Evolutionary conservation across 2,113 vertebrate genomes (phyloP).

Genomic region (Mormyrus iriodes): DNA sequence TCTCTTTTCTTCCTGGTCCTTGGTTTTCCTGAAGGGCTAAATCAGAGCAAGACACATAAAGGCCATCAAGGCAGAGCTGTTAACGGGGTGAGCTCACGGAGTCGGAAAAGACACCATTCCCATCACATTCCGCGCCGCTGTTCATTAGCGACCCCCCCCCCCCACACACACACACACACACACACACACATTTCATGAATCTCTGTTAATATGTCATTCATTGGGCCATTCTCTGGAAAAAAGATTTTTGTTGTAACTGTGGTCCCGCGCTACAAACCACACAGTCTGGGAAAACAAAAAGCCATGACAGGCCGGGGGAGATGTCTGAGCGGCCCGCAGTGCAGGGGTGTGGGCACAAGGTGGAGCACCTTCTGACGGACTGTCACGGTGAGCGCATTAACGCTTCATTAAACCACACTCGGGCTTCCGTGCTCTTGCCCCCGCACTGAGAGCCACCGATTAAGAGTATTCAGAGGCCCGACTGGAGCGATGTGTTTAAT

Average conservation of each 20-base stretch:
- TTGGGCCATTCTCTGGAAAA: conserved; percentile 5
- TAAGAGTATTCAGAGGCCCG: neutral
- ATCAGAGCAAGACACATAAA: conserved; percentile 15
- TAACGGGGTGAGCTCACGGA: conserved; percentile 12
- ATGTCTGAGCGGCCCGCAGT: neutral
- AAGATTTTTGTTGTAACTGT: neutral
- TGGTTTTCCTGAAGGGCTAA: conserved; percentile 20
- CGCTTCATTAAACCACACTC: conserved; percentile 16
- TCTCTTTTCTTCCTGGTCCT: conserved; percentile 4
- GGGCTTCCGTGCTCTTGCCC: neutral
- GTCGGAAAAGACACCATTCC: conserved; percentile 8
- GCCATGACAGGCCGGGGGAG: neutral
- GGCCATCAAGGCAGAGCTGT: neutral
- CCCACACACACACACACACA: too few relatives aligned
- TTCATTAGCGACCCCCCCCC: conserved; percentile 6
- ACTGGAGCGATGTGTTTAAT: neutral
- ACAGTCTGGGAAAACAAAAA: neutral
- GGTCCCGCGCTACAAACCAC: neutral
- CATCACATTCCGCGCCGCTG: neutral
- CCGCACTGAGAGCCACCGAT: neutral
- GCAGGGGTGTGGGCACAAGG: neutral
- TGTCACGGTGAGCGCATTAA: conserved; percentile 18
- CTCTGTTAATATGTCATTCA: conserved; percentile 19
- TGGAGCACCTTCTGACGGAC: neutral
- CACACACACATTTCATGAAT: conserved; percentile 14